Base-by-base conservation (phyloP, 2,113 vertebrate genomes). In the Panthera uncia region DNA sequence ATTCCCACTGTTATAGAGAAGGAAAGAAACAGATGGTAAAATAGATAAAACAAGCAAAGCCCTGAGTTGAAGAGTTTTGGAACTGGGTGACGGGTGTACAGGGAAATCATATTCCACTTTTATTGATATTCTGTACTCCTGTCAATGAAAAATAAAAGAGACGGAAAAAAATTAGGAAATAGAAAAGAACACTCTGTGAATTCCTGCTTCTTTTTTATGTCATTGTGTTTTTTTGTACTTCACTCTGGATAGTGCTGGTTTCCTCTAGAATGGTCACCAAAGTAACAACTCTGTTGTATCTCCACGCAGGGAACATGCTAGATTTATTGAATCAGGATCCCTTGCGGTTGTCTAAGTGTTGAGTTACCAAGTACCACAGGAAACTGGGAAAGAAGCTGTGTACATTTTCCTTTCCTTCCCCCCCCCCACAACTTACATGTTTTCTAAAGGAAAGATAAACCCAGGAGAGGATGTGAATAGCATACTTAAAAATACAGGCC, bases 271-370 rank as follows among this genome's bases (percentile, higher is more conserved):
- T 55, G 91, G 55, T 96, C 55, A 45, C 73, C 61, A 76, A 80
- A 91, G 96, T 76, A 91, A 95, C 65, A 25, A 69, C 6, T 80
- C 29, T n/a, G 23, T 38, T 65, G 83, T 55, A 7, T 95, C 76
- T 97, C 81, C 27, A 82, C 27, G 94, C 76, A 91, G 89, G 90
- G 63, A 74, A 80, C 31, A 7, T 13, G n/a, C 88, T 81, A 52
- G 69, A 96, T 19, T 96, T 91, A 76, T 31, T 65, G 97, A 69
- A 69, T 95, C 48, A 63, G 38, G 69, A 65, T 95, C 78, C 21
- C 50, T 33, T 36, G 94, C 91, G 71, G 61, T 86, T 74, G 63
- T 94, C n/a, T 45, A 92, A 73, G 69, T 76, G n/a, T 63, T 88
- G 86, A 84, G 68, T 95, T 92, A 81, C 71, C 76, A 81, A 94